phyloP scores from a whole-genome alignment of 1,140 invertebrate species.

The Bacillus rossius region DNA sequence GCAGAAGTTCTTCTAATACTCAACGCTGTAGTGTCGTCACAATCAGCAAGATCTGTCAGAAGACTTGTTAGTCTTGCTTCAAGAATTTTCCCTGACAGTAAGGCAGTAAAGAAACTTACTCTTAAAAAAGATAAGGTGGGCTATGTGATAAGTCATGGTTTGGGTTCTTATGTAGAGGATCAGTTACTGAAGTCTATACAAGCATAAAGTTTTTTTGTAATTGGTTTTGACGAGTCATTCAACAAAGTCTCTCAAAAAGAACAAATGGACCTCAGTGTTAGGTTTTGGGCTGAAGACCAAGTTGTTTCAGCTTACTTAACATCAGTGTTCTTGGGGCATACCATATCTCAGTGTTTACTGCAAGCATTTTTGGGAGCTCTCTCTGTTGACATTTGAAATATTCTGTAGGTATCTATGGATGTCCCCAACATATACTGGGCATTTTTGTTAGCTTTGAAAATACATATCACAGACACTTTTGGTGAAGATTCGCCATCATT shows the following conservation, averaged over 20 bases:
- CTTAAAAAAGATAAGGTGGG: conserved; percentile 22
- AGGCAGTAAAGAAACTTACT: conserved; percentile 22
- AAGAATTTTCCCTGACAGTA: conserved; percentile 18
- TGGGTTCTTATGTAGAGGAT: conserved; percentile 21
- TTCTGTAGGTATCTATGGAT: conserved; percentile 12
- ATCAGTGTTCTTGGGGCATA: conserved; percentile 18
- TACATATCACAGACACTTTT: not conserved
- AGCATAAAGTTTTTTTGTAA: not conserved
- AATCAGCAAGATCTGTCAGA: too few species aligned
- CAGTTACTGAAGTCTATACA: conserved; percentile 8
- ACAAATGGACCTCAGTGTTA: conserved; percentile 16
- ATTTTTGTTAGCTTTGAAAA: not conserved
- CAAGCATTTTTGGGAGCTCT: conserved; percentile 9
- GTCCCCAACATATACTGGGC: conserved; percentile 20
- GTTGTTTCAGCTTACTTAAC: conserved; percentile 17
- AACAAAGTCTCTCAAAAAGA: conserved; percentile 20
- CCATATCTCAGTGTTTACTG: conserved; percentile 18
- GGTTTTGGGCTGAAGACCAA: conserved; percentile 20
- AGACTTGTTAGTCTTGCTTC: conserved; percentile 10
- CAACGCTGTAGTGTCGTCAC: too few species aligned
- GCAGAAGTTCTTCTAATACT: too few species aligned
- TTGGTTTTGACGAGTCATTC: conserved; percentile 24
- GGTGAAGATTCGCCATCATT: conserved; percentile 1
- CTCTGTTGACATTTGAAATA: conserved; percentile 5
- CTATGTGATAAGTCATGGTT: conserved; percentile 16